Evolutionary conservation across 30 jellyfish, hydroid and myxozoan genomes (phyloP).

Genomic region (Catostylus mosaicus): DNA sequence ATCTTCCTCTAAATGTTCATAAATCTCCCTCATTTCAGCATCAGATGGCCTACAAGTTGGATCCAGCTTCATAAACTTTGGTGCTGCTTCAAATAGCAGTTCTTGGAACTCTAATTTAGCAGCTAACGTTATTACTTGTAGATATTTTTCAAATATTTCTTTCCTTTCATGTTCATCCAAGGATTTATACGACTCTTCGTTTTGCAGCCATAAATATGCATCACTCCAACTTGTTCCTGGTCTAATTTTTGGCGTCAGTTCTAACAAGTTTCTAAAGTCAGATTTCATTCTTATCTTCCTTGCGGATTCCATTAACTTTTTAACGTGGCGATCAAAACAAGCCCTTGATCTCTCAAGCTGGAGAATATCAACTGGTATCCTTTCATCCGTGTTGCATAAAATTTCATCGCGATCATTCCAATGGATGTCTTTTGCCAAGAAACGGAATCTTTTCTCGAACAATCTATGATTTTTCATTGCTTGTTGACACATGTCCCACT

Average conservation of each 20-base stretch:
- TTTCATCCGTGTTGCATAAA: slow-evolving; percentile 52
- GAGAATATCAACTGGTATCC: slow-evolving; percentile 93
- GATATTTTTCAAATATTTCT: slow-evolving; percentile 88
- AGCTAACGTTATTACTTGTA: slow-evolving; percentile 85
- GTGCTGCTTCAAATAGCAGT: slow-evolving; percentile 95
- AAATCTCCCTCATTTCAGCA: slow-evolving; percentile 85
- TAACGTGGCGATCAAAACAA: slow-evolving; percentile 97
- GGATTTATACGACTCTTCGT: slow-evolving; percentile 84
- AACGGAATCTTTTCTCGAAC: slow-evolving; percentile 84
- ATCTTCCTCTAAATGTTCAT: slow-evolving; percentile 84
- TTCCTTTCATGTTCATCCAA: slow-evolving; percentile 95
- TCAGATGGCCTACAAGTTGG: slow-evolving; percentile 92
- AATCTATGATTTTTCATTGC: slow-evolving; percentile 87
- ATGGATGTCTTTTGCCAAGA: slow-evolving; percentile 72
- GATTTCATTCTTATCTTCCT: slow-evolving; percentile 79
- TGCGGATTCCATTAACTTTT: slow-evolving; percentile 94
- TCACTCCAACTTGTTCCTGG: slow-evolving; percentile 99
- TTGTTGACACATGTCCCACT: slow-evolving; percentile 95
- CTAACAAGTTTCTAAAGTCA: slow-evolving; percentile 92
- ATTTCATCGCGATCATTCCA: slow-evolving; percentile 96
- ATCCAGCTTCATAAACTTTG: slow-evolving; percentile 76
- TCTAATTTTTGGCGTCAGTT: slow-evolving; percentile 78
- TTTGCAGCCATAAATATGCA: slow-evolving; percentile 85
- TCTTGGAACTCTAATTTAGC: slow-evolving; percentile 98
- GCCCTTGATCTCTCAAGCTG: slow-evolving; percentile 95